Evolutionary conservation across 1,140 invertebrate genomes (phyloP).

Genomic region (Philopotamus ludificatus): DNA sequence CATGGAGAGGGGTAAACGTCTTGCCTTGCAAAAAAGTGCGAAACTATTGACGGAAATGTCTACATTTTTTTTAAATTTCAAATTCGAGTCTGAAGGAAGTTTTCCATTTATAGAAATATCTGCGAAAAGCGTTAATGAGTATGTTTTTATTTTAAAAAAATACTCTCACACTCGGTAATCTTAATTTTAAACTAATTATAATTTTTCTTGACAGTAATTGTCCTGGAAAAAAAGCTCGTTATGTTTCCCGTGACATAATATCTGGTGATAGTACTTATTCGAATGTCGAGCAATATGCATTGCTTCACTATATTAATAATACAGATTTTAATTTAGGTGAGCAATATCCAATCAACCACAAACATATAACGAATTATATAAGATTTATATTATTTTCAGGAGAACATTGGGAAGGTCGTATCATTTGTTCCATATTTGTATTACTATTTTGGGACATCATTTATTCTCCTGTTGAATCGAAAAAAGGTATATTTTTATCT

Average conservation of each 20-base stretch:
- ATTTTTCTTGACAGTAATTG: constrained; percentile 19
- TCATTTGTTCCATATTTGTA: constrained; percentile 65
- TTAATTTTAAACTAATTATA: not conserved
- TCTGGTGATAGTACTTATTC: constrained; percentile 23
- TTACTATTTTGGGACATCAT: constrained; percentile 77
- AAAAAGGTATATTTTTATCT: constrained; percentile 63
- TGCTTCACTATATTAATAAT: constrained; percentile 30
- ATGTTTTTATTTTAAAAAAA: not conserved
- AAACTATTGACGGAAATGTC: constrained; percentile 1
- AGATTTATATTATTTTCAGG: constrained; percentile 41
- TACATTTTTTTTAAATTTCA: not conserved
- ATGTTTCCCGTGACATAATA: constrained; percentile 25
- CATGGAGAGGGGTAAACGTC: constrained; percentile 18
- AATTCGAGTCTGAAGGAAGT: not conserved
- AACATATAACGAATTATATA: not conserved
- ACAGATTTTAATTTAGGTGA: constrained; percentile 1
- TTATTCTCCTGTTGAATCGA: constrained; percentile 57
- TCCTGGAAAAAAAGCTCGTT: constrained; percentile 25
- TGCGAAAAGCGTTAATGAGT: constrained; percentile 20
- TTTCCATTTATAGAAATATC: constrained; percentile 25
- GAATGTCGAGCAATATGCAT: constrained; percentile 32
- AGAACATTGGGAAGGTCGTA: constrained; percentile 68
- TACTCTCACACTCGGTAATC: not conserved
- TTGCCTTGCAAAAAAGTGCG: constrained; percentile 20
- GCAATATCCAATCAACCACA: not conserved